These are phyloP conservation scores for Lacanobia wlatinum DNA, from an alignment of 2,888 invertebrate species.

Conservation along the genomic window DNA sequence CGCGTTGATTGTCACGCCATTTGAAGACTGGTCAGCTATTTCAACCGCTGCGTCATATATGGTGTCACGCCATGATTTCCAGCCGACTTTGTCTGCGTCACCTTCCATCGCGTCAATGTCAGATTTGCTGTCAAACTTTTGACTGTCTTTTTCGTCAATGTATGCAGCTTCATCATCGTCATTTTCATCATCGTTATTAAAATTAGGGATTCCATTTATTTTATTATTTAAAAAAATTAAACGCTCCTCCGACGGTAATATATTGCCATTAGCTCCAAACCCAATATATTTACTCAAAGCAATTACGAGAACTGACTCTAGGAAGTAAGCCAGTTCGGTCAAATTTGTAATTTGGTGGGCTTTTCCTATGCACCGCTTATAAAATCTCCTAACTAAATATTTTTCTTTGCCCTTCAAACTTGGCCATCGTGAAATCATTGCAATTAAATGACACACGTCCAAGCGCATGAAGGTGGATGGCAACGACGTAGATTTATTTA, in stretches of 20 bases:
- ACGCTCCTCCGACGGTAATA: slow-evolving; percentile 1
- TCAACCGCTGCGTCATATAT: slow-evolving; percentile 6
- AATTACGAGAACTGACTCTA: slow-evolving; percentile 5
- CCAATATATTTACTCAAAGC: slow-evolving; percentile 19
- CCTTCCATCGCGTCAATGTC: background rate
- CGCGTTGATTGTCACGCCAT: slow-evolving; percentile 11
- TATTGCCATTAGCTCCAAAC: background rate
- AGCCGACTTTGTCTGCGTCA: background rate
- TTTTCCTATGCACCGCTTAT: background rate
- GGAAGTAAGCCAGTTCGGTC: background rate
- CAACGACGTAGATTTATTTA: background rate
- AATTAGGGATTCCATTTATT: background rate
- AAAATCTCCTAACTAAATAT: background rate
- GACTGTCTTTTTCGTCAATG: background rate
- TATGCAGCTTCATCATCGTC: background rate
- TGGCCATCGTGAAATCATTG: background rate
- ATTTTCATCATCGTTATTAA: too few relatives aligned
- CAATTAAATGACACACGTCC: background rate
- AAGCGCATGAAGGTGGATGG: background rate
- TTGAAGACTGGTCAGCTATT: slow-evolving; percentile 5
- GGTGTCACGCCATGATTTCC: slow-evolving; percentile 10
- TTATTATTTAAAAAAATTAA: slow-evolving; percentile 3
- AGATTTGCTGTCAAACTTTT: background rate
- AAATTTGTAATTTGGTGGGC: background rate
- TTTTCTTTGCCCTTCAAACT: background rate